Conservation (phyloP, 2,113 vertebrate species). For the Ramphastos sulfuratus region DNA sequence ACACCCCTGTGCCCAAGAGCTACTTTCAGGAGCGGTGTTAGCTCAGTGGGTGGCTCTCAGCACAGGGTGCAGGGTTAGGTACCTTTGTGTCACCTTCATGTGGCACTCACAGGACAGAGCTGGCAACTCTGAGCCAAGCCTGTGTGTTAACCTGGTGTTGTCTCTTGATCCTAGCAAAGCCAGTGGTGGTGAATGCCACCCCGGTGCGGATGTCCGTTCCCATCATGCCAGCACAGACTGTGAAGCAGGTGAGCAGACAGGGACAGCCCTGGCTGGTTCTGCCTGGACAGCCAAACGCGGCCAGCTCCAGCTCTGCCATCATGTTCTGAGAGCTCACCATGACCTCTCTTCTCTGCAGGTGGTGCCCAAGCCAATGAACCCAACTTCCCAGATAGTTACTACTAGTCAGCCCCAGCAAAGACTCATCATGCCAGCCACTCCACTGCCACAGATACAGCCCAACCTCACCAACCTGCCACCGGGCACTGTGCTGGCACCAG, state of each 20-base stretch:
- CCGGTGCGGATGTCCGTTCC: constrained; percentile 95
- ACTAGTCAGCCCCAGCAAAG: constrained; percentile 91
- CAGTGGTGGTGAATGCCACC: constrained; percentile 87
- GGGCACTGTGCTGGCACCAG: constrained; percentile 91
- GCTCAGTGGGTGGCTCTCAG: not conserved
- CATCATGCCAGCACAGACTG: constrained; percentile 85
- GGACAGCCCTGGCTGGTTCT: not conserved
- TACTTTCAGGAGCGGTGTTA: not conserved
- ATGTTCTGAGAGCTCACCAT: not conserved
- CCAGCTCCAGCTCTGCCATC: not conserved
- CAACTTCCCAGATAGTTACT: constrained; percentile 87
- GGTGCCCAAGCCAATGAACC: constrained; percentile 88
- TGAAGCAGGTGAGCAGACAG: constrained; percentile 76
- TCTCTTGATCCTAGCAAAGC: constrained; percentile 82
- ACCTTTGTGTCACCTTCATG: accelerated
- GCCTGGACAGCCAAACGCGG: not conserved
- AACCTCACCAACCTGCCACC: constrained; percentile 95
- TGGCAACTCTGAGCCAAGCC: not conserved
- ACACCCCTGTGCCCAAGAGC: not conserved
- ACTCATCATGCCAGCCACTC: constrained; percentile 97
- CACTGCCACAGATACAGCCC: constrained; percentile 95
- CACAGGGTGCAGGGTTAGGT: not conserved
- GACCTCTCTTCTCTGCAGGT: constrained; percentile 75
- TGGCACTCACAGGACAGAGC: not conserved
- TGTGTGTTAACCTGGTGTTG: not conserved